Base-by-base conservation (phyloP, 2,797 vertebrate species). In the Mormyrus proboscirostris region DNA sequence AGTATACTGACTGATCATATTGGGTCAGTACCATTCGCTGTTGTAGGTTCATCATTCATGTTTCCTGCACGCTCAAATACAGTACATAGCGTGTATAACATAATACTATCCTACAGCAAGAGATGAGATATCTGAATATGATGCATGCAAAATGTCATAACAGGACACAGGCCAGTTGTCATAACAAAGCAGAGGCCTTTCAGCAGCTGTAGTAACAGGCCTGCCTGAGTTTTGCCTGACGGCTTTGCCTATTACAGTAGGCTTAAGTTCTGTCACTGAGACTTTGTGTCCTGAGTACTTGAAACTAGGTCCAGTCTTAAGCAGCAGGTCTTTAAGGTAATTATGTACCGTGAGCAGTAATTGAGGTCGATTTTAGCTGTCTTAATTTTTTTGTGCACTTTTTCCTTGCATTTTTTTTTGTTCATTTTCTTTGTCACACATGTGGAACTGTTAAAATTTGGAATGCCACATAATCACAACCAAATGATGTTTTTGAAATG, bases 261-360 rank as follows among this genome's bases (percentile, higher is more conserved):
- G 16, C 14, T 59, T 57, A 29, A 51, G 82, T 22, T 87, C 51
- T 57, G 44, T 16, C 85, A 59, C 25, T 59, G 25, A 87, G 85
- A 16, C 14, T 19, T 59, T 1, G 3, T 29, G 49, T 57, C 29
- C 51, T n/a, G 85, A 29, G 25, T 87, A 14, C 53, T 87, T 41
- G 16, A 59, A 87, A 57, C 53, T 59, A 38, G 16, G 53, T 87
- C 50, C 51, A 87, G 85, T 59, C 85, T 57, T 59, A 51, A 84
- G 89, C 89, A 90, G 90, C 90, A 90, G 91, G 92, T 86, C 89
- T 91, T 92, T 92, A 91, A 87, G 89, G 90, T 92, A 91, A 92
- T 91, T 89, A 92, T 90, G 91, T 88, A 89, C 90, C 90, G 89
- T 82, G 91, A 90, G 88, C 90, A 90, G 91, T 90, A 92, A 92